Percentiles rank a stretch among this genome's conserved stretches.
Evolutionary conservation across 2,797 vertebrate species (phyloP).

Genomic region (Melanotaenia trifasciata): DNA sequence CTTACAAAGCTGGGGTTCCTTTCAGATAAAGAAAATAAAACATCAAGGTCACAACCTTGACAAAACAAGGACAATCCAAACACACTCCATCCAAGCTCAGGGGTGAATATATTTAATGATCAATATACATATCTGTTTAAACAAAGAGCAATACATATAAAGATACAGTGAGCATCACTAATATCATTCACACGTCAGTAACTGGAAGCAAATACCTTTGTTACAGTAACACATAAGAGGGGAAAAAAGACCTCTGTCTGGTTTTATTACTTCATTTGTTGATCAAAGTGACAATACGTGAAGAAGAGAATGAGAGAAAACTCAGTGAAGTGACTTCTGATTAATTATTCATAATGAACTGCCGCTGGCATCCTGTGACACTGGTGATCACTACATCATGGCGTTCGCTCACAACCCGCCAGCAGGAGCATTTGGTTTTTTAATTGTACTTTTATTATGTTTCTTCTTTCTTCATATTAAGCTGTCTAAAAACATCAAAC

Average conservation of each 20-base stretch:
- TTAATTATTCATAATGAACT: conserved; percentile 42
- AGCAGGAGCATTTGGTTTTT: conserved; percentile 20
- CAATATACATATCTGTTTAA: not conserved
- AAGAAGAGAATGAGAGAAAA: conserved; percentile 24
- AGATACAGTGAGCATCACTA: not conserved
- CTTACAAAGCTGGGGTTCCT: not conserved
- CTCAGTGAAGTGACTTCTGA: conserved; percentile 22
- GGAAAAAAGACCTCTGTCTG: conserved; percentile 4
- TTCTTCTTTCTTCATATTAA: conserved; percentile 8
- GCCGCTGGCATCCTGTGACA: conserved; percentile 15
- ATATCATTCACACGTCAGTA: conserved; percentile 16
- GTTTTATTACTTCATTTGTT: conserved; percentile 16
- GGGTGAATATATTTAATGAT: conserved; percentile 35
- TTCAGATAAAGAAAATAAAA: conserved; percentile 3
- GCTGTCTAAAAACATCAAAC: conserved; percentile 32
- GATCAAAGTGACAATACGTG: conserved; percentile 19
- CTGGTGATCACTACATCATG: conserved; percentile 3
- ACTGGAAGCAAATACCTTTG: conserved; percentile 3
- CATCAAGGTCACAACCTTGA: not conserved
- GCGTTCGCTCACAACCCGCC: conserved; percentile 6
- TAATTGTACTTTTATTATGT: not conserved
- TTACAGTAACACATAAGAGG: conserved; percentile 14
- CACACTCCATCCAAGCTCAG: conserved; percentile 1
- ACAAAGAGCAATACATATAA: conserved; percentile 3
- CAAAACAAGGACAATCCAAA: conserved; percentile 10